These are phyloP conservation scores for Protodeltote pygarga DNA, from an alignment of 2,888 invertebrate genomes.

Conservation along the genomic window DNA sequence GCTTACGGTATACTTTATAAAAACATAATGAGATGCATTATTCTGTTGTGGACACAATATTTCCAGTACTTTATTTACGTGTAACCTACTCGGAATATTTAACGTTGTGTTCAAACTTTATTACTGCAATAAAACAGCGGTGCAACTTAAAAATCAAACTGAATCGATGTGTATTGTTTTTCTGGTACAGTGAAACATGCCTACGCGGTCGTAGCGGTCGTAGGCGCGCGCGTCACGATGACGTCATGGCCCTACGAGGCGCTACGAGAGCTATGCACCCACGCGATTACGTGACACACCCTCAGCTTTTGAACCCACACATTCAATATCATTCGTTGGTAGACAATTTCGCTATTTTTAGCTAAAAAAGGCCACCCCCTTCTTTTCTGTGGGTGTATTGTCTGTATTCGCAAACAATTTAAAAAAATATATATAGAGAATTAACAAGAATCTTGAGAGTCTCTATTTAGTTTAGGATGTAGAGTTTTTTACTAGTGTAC, in stretches of 20 bases:
- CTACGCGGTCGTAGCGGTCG: slow-evolving; percentile 62
- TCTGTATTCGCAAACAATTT: too few species aligned
- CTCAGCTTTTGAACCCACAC: slow-evolving; percentile 28
- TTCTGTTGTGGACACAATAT: background rate
- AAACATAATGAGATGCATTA: slow-evolving; percentile 21
- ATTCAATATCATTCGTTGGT: too few species aligned
- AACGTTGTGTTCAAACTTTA: background rate
- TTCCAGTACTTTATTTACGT: slow-evolving; percentile 13
- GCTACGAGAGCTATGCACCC: slow-evolving; percentile 59
- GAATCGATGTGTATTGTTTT: slow-evolving; percentile 13
- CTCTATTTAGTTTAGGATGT: too few species aligned
- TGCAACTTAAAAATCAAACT: slow-evolving; percentile 17
- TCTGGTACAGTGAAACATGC: slow-evolving; percentile 26
- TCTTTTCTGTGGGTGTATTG: too few species aligned
- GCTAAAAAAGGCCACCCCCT: too few species aligned
- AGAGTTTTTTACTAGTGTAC: too few species aligned
- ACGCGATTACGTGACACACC: slow-evolving; percentile 39
- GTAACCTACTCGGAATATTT: slow-evolving; percentile 6
- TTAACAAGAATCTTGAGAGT: too few species aligned
- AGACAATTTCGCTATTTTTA: slow-evolving; percentile 20
- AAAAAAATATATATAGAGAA: too few species aligned
- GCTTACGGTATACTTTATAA: slow-evolving; percentile 25
- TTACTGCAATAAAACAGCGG: background rate
- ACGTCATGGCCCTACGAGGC: slow-evolving; percentile 67
- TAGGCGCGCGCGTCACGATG: slow-evolving; percentile 58